Base-by-base conservation (phyloP, 2,888 invertebrate species). In the Halocaridina rubra region DNA sequence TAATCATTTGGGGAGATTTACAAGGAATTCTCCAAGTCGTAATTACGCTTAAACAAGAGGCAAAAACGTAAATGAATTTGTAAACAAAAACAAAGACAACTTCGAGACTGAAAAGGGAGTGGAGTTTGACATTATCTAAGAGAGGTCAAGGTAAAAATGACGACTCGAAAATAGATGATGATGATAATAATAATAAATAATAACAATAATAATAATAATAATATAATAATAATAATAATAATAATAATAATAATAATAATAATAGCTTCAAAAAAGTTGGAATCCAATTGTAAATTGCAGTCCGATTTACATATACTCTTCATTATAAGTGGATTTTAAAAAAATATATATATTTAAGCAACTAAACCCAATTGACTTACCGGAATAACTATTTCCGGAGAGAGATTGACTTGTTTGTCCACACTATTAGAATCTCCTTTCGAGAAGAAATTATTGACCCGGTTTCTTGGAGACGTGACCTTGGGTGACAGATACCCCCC, bases 341-440 rank as follows among this genome's bases (percentile, higher is more conserved):
- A 19, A 29, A 27, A 53, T 46, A 24, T 19, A 46, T 16, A 69
- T n/a, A 27, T 22, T 64, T 46, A 39, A 30, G 30, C 79, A 27
- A 19, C n/a, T 30, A 53, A 53, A 53, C n/a, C 22, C 46, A 39
- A 8, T n/a, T 19, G 29, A 75, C 82, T 82, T 46, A 82, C 82
- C 82, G 82, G 82, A 57, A 82, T 82, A 29, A 77, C 82, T 4
- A 82, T 71, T 3, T 78, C 77, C 13, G 82, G 82, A 8, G 57
- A 24, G 8, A 82, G 71, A 72, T 82, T 82, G 5, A 77, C 33
- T 27, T 82, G 59, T 71, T 39, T 71, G 46, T 82, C 82, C 29
- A 82, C 77, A 16, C 29, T 30, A 22, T 59, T 71, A 8, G 74
- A 24, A 13, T 78, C 82, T 27, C 33, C 77, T 33, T 39, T 10